Conservation (phyloP, 2,888 invertebrate genomes). For the Dicranocentrus wangi region DNA sequence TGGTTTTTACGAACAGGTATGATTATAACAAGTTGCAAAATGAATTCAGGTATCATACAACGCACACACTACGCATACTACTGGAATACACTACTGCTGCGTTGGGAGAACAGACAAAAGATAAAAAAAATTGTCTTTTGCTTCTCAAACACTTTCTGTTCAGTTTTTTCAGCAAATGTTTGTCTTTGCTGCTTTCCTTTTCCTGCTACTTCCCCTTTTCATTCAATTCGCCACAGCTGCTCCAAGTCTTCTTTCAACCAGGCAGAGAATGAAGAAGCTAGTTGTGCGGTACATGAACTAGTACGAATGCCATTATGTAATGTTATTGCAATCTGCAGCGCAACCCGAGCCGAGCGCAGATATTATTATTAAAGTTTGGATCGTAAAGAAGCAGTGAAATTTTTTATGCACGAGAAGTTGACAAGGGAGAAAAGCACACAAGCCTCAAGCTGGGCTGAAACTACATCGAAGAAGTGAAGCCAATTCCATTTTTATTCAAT, state of each 20-base stretch:
- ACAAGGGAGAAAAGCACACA: slow-evolving; percentile 27
- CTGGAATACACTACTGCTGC: no score
- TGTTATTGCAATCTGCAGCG: slow-evolving; percentile 46
- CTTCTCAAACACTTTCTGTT: slow-evolving; percentile 32
- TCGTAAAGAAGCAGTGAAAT: slow-evolving; percentile 41
- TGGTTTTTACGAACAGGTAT: no score
- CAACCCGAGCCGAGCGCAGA: slow-evolving; percentile 20
- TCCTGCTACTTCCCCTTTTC: slow-evolving; percentile 25
- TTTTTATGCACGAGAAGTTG: slow-evolving; percentile 50
- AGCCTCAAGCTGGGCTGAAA: slow-evolving; percentile 12
- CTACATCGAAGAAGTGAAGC: slow-evolving; percentile 22
- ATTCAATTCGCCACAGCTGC: slow-evolving; percentile 36
- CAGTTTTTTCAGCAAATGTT: slow-evolving; percentile 7
- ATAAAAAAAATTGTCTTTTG: slow-evolving; percentile 52
- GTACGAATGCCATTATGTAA: slow-evolving; percentile 28
- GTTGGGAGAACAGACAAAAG: not conserved
- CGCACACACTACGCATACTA: no score
- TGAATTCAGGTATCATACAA: no score
- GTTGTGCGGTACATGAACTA: slow-evolving; percentile 13
- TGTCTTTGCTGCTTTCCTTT: slow-evolving; percentile 34
- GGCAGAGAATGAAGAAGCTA: slow-evolving; percentile 2
- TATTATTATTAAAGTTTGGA: slow-evolving; percentile 50
- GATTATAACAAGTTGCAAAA: no score
- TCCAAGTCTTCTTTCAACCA: slow-evolving; percentile 39
- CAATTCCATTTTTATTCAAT: slow-evolving; percentile 46